A percentile compares a stretch with the other conserved stretches of the same genome.
phyloP scores from a whole-genome alignment of 2,888 invertebrate species.

The Sthenelais limicola region DNA sequence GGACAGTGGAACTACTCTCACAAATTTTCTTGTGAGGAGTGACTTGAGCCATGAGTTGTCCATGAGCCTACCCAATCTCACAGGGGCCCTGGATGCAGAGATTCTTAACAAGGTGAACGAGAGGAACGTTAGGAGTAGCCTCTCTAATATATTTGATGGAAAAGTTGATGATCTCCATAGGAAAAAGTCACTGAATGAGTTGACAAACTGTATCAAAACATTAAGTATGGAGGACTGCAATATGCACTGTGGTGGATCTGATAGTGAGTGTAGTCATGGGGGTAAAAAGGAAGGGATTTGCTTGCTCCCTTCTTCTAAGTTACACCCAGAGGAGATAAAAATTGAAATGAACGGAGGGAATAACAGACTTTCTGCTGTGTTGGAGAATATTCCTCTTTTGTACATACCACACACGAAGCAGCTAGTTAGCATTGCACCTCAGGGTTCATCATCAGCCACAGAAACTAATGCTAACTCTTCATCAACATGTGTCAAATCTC shows the following conservation, averaged over 20 bases:
- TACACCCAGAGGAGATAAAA: slow-evolving; percentile 13
- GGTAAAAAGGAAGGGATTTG: too few species aligned
- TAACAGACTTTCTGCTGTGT: slow-evolving; percentile 63
- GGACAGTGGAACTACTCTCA: too few species aligned
- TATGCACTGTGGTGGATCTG: slow-evolving; percentile 1
- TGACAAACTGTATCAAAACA: slow-evolving; percentile 18
- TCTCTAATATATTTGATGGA: slow-evolving; percentile 31
- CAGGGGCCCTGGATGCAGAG: slow-evolving; percentile 24
- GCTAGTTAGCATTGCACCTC: slow-evolving; percentile 46
- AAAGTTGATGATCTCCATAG: not conserved
- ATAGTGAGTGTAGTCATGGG: not conserved
- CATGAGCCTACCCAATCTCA: slow-evolving; percentile 43
- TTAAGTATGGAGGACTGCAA: slow-evolving; percentile 7
- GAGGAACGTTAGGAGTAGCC: slow-evolving; percentile 31
- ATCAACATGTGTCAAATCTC: slow-evolving; percentile 9
- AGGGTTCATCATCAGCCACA: too few species aligned
- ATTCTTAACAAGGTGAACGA: slow-evolving; percentile 35
- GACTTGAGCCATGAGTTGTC: slow-evolving; percentile 40
- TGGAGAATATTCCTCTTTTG: slow-evolving; percentile 64
- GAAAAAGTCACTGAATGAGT: not conserved
- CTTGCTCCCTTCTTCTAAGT: too few species aligned
- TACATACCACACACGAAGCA: slow-evolving; percentile 67
- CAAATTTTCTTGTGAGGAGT: slow-evolving; percentile 10
- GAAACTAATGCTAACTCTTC: not conserved
- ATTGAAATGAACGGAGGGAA: slow-evolving; percentile 47